Percentiles rank a stretch among this genome's conserved stretches.
These are phyloP conservation scores for Hydropsyche tenuis DNA, from an alignment of 1,140 invertebrate genomes.

Conservation along the genomic window DNA sequence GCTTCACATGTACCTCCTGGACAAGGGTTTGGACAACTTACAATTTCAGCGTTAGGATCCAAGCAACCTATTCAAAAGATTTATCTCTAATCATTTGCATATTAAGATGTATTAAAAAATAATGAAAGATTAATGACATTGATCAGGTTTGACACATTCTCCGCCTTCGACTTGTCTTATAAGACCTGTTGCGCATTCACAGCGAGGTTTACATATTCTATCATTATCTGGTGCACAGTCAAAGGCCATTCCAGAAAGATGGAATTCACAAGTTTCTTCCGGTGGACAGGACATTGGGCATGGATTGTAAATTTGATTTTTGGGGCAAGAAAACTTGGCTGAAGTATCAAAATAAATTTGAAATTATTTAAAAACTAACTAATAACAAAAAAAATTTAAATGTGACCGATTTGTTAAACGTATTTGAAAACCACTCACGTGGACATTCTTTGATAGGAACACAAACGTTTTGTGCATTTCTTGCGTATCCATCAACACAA, in stretches of 20 bases:
- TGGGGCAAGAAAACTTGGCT: conserved; percentile 12
- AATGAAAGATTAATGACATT: not conserved
- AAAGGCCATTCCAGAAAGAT: conserved; percentile 11
- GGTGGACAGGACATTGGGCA: conserved; percentile 32
- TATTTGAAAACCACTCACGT: conserved; percentile 42
- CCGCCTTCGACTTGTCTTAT: conserved; percentile 18
- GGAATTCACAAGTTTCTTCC: conserved; percentile 25
- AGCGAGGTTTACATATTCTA: conserved; percentile 19
- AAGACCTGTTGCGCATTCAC: conserved; percentile 13
- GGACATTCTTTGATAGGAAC: conserved; percentile 55
- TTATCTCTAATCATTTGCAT: not conserved
- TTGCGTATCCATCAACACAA: conserved; percentile 59
- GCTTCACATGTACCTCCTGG: conserved; percentile 39
- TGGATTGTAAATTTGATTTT: conserved; percentile 36
- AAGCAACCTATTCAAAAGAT: conserved; percentile 2
- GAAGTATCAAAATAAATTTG: not conserved
- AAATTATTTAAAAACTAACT: not conserved
- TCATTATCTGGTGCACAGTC: conserved; percentile 8
- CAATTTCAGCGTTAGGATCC: conserved; percentile 40
- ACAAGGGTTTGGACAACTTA: conserved; percentile 42
- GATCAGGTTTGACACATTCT: conserved; percentile 4
- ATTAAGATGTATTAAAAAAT: not conserved
- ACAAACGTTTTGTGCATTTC: conserved; percentile 55
- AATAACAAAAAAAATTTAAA: not conserved
- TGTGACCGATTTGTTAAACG: not conserved